Evolutionary conservation across 2,113 vertebrate genomes (phyloP).

Genomic region (Gobiocypris rarus): DNA sequence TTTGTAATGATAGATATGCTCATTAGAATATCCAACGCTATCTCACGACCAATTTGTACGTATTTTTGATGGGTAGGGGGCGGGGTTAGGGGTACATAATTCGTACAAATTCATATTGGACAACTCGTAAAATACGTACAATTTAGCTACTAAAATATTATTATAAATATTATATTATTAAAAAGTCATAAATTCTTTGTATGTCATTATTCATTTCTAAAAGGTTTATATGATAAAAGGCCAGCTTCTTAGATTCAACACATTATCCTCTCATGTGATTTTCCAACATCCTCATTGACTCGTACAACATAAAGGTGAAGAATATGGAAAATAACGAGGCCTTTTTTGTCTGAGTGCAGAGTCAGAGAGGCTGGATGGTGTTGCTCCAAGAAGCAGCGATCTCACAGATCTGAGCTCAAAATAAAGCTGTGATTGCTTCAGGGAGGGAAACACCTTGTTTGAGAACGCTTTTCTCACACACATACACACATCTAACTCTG

Average conservation of each 20-base stretch:
- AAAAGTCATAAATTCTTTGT: background rate
- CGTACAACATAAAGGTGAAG: constrained; percentile 2
- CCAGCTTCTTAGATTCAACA: background rate
- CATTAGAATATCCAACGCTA: background rate
- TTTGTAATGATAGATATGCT: background rate
- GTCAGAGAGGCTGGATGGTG: constrained; percentile 20
- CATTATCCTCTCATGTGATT: background rate
- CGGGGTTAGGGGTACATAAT: no score
- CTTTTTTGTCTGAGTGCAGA: constrained; percentile 31
- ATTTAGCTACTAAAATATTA: background rate
- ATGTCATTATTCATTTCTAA: background rate
- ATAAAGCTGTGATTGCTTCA: constrained; percentile 54
- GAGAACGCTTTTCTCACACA: constrained; percentile 31
- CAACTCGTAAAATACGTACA: no score
- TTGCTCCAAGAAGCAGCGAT: background rate
- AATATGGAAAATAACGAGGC: background rate
- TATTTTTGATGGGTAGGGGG: no score
- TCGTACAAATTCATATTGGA: no score
- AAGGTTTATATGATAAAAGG: background rate
- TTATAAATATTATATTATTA: background rate
- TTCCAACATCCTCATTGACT: constrained; percentile 19
- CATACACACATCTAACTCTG: background rate
- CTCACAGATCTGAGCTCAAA: constrained; percentile 34
- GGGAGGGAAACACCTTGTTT: constrained; percentile 48
- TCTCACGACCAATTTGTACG: no score